Base-by-base conservation (phyloP, 2,113 vertebrate species). In the Junco hyemalis region DNA sequence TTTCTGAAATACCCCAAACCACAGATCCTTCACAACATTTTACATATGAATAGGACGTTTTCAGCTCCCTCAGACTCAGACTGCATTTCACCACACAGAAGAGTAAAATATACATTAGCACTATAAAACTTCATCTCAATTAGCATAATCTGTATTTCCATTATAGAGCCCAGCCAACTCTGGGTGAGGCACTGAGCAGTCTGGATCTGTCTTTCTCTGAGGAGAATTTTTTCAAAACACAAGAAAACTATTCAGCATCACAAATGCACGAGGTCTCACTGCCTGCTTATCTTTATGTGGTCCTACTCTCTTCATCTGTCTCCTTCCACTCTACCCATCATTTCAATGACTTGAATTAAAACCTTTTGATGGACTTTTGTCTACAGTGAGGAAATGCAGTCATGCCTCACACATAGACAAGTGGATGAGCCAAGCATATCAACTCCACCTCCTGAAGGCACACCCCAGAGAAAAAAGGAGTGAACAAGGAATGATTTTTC, bases 121-220 rank as follows among this genome's bases (percentile, higher is more conserved):
- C 94, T 64, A 95, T 81, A 96, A 95, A 96, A 96, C 90, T 71
- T 86, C 31, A 29, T 70, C 79, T 68, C 74, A 81, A 93, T 96
- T 95, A 96, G 82, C 93, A 97, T 93, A 96, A 96, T 92, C 88
- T 95, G 59, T 96, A 93, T 94, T 97, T 94, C 92, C 92, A 94
- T 93, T 81, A 95, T 78, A 95, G 92, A 93, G 72, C 74, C 68
- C 56, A 40, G 35, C 26, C 78, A 91, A 0, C 54, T 26, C 57
- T 0, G 26, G 54, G 64, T 74, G 90, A 92, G 53, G n/a, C 35
- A 90, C 78, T 56, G 79, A 86, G 81, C 33, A 14, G 36, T 80
- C 48, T 68, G 79, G 64, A 64, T 60, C 45, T 45, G 63, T 48
- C 48, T 83, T 88, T 88, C 60, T 88, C 63, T 48, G 61, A 66